Conservation (phyloP, 2,797 vertebrate species). For the Sebastes goodei region DNA sequence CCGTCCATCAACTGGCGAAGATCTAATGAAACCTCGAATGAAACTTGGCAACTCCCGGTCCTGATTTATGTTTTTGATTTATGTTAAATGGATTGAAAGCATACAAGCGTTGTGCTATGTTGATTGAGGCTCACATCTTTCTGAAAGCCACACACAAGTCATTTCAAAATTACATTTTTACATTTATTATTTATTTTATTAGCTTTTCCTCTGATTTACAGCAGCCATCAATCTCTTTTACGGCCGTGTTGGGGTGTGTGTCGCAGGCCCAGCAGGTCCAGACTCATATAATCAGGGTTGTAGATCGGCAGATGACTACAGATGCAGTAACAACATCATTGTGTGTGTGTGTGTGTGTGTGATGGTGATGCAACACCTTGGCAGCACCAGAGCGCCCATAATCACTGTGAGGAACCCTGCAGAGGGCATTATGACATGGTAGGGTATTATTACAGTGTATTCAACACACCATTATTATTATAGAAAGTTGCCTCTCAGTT, state of each 20-base stretch:
- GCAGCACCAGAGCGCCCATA: neutral
- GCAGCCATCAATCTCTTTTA: constrained; percentile 12
- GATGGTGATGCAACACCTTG: constrained; percentile 19
- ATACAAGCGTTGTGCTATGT: neutral
- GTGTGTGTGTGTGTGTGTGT: neutral
- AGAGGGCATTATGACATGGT: neutral
- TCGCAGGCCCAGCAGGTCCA: neutral
- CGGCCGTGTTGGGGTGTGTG: neutral
- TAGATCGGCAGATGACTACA: neutral
- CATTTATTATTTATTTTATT: neutral
- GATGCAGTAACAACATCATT: neutral
- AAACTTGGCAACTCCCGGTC: neutral
- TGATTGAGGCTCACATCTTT: neutral
- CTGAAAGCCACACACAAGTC: neutral
- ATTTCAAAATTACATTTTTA: constrained; percentile 15
- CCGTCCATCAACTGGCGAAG: neutral
- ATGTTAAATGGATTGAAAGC: neutral
- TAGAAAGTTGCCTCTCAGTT: neutral
- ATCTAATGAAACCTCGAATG: neutral
- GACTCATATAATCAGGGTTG: neutral
- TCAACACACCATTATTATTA: neutral
- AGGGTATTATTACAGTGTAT: neutral
- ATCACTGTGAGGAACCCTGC: neutral
- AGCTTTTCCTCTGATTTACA: constrained; percentile 13
- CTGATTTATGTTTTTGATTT: constrained; percentile 20